Conservation (phyloP, 2,888 invertebrate genomes). For the Rhogogaster chlorosoma region DNA sequence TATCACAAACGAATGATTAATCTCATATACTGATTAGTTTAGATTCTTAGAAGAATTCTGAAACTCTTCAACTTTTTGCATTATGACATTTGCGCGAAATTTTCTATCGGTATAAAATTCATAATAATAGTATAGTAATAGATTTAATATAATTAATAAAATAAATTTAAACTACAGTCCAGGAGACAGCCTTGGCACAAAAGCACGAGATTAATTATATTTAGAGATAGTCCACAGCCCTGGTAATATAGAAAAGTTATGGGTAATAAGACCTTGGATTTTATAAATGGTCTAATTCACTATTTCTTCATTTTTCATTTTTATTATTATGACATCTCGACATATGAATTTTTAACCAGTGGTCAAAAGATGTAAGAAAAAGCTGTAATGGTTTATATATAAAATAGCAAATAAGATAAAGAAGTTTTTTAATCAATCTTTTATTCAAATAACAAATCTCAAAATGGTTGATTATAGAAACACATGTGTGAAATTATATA, state of each 20-base stretch:
- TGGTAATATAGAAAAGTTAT: neutral
- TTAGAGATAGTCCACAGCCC: neutral
- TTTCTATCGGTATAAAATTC: neutral
- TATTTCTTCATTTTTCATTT: neutral
- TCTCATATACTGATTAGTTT: neutral
- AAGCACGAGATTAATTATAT: neutral
- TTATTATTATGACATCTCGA: neutral
- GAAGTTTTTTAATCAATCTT: neutral
- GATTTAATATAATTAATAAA: neutral
- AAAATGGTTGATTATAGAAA: neutral
- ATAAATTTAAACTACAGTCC: neutral
- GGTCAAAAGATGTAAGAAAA: neutral
- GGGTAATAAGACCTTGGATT: neutral
- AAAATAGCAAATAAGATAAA: neutral
- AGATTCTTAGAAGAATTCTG: neutral
- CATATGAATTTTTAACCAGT: neutral
- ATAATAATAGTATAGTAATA: neutral
- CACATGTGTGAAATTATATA: neutral
- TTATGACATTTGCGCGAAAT: neutral
- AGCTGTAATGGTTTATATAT: neutral
- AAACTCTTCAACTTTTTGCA: neutral
- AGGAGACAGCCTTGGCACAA: neutral
- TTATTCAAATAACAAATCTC: slow-evolving; percentile 23
- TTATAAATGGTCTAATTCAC: neutral
- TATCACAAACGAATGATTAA: neutral